Base-by-base conservation (phyloP, 2,113 vertebrate genomes). In the Corythoichthys haematopterus region DNA sequence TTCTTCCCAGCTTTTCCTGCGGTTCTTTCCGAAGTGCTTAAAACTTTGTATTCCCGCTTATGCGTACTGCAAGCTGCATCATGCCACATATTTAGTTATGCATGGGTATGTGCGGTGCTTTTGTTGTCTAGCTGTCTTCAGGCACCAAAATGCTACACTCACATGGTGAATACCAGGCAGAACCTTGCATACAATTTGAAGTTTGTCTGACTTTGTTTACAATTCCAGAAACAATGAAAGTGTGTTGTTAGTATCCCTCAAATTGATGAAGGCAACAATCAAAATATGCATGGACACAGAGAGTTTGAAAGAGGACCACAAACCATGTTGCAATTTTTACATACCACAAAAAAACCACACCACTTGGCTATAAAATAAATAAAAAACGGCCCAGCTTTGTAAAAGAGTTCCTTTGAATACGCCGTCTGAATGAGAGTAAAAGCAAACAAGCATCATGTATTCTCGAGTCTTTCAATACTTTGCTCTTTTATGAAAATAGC, bases 401-500 rank as follows among this genome's bases (percentile, higher is more conserved):
- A 51, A 72, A 68, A 61, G 1, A 57, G 72, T 63, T 61, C 69
- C 36, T 80, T 78, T 76, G 48, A 79, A 64, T 47, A 61, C 66
- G 37, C 68, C 65, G 52, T 68, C 69, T 47, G 79, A 76, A 78
- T 28, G 6, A 35, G 63, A 7, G 50, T 1, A 69, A 67, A 57
- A 33, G 38, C 28, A 62, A 77, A 66, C 52, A 67, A 60, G 73
- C 72, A 71, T 77, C 63, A 56, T 65, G 56, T 65, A 62, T 60
- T 60, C 50, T 72, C 47, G 75, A 79, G 68, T 37, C 12, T 74
- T 57, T 71, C 65, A 65, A 45, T 71, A 46, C 59, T 71, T 71
- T 78, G 63, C 61, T 80, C 51, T 78, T 82, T 78, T 75, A 80
- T 81, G 77, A 85, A 84, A 85, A 85, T 75, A 80, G 67, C 75